Evolutionary conservation across 2,113 vertebrate species (phyloP).

Genomic region (Pseudorhombus dupliciocellatus): DNA sequence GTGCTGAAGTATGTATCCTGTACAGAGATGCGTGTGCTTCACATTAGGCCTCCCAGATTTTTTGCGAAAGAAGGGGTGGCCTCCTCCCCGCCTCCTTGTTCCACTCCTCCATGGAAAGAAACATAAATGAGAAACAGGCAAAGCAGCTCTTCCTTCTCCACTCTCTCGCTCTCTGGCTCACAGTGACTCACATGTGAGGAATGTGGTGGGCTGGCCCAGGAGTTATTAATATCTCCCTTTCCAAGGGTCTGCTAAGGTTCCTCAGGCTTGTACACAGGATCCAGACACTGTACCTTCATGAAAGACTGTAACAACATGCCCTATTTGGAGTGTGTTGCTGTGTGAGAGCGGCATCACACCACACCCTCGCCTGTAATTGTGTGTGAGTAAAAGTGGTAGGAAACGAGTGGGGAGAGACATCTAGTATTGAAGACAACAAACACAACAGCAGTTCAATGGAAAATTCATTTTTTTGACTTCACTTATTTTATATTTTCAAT

Average conservation of each 20-base stretch:
- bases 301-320: conserved; percentile 65
- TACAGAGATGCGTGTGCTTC: conserved; percentile 32
- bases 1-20: conserved; percentile 13
- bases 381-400: not conserved
- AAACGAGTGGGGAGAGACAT: not conserved
- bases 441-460: not conserved
- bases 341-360: conserved; percentile 27
- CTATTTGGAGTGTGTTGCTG: conserved; percentile 63
- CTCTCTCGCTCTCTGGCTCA: conserved; percentile 57
- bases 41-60: conserved; percentile 20
- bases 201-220: conserved; percentile 76
- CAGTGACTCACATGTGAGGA: conserved; percentile 81
- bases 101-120: conserved; percentile 80
- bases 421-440: not conserved
- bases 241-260: conserved; percentile 78
- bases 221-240: conserved; percentile 85
- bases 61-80: conserved; percentile 54
- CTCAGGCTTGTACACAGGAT: conserved; percentile 54
- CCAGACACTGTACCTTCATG: conserved; percentile 73
- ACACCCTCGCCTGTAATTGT: conserved; percentile 31
- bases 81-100: conserved; percentile 53
- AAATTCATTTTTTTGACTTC: not conserved
- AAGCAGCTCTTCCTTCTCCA: conserved; percentile 49
- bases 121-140: conserved; percentile 79
- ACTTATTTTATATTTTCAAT: not conserved